A percentile compares a stretch with the other conserved stretches of the same genome.
Conservation (phyloP, 2,888 invertebrate species). For the Trachelus stipa region DNA sequence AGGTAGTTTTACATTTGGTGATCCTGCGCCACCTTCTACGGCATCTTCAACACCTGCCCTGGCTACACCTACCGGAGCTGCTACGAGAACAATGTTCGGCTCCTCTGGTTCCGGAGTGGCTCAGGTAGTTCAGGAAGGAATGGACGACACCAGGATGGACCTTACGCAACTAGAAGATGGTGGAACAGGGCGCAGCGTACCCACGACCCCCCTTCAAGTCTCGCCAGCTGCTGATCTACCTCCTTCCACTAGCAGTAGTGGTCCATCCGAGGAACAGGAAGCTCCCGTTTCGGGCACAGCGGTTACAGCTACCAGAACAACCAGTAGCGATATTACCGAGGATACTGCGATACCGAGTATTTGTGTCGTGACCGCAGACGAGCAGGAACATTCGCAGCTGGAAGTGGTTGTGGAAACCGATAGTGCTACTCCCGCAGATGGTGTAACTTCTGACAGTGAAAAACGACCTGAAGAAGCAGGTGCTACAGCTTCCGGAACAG, state of each 20-base stretch:
- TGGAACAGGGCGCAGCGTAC: conserved; percentile 76
- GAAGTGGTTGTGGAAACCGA: conserved; percentile 55
- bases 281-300: conserved; percentile 47
- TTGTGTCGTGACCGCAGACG: conserved; percentile 45
- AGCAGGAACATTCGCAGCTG: conserved; percentile 49
- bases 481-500: conserved; percentile 40
- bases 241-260: conserved; percentile 54
- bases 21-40: conserved; percentile 64
- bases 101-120: conserved; percentile 59
- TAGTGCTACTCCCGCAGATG: conserved; percentile 52
- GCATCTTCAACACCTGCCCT: conserved; percentile 53
- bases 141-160: conserved; percentile 83
- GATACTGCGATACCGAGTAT: conserved; percentile 49
- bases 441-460: conserved; percentile 74
- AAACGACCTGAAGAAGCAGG: conserved; percentile 66
- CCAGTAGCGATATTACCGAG: conserved; percentile 49
- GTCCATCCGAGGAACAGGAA: conserved; percentile 56
- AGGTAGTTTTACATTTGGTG: conserved; percentile 76
- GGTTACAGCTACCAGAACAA: conserved; percentile 45
- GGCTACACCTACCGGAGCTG: conserved; percentile 40
- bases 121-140: conserved; percentile 72
- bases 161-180: conserved; percentile 73
- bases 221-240: conserved; percentile 68
- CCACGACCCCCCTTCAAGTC: conserved; percentile 75
- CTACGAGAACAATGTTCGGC: conserved; percentile 51